These are phyloP conservation scores for Cinara cedri DNA, from an alignment of 2,888 invertebrate species.

Conservation along the genomic window DNA sequence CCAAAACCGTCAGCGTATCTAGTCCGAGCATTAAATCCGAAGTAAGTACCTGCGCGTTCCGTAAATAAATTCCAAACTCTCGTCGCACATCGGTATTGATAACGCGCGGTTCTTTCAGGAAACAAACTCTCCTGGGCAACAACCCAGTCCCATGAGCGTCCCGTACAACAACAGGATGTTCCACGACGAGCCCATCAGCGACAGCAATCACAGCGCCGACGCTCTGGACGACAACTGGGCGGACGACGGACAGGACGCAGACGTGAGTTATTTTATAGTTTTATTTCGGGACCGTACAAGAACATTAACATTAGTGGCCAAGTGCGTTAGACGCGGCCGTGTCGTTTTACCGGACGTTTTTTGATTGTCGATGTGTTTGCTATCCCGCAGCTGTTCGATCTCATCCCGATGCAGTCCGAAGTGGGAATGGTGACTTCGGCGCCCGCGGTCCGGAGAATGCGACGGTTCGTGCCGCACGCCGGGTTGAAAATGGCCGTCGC, in stretches of 20 bases:
- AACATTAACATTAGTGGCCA: too few relatives aligned
- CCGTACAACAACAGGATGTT: slow-evolving; percentile 61
- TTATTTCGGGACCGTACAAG: too few relatives aligned
- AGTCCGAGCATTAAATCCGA: slow-evolving; percentile 92
- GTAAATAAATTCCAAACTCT: slow-evolving; percentile 10
- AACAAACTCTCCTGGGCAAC: slow-evolving; percentile 71
- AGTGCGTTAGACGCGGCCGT: too few relatives aligned
- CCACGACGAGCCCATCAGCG: slow-evolving; percentile 67
- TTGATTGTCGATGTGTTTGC: neutral
- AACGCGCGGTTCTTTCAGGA: slow-evolving; percentile 62
- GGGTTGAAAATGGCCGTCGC: slow-evolving; percentile 34
- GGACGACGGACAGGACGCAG: slow-evolving; percentile 61
- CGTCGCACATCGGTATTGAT: slow-evolving; percentile 19
- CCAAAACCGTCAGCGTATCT: slow-evolving; percentile 77
- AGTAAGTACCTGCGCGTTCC: slow-evolving; percentile 62
- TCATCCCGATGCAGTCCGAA: slow-evolving; percentile 44
- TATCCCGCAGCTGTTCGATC: slow-evolving; percentile 22
- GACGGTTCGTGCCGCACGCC: slow-evolving; percentile 38
- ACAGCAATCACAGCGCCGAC: slow-evolving; percentile 61
- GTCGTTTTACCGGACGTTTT: too few relatives aligned
- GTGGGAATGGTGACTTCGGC: slow-evolving; percentile 36
- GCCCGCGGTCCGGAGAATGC: slow-evolving; percentile 43
- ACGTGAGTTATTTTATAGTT: slow-evolving; percentile 59
- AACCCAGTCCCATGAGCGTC: slow-evolving; percentile 69
- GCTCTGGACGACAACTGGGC: slow-evolving; percentile 62